These are phyloP conservation scores for Cardiocondyla obscurior DNA, from an alignment of 1,140 invertebrate species.

Conservation along the genomic window DNA sequence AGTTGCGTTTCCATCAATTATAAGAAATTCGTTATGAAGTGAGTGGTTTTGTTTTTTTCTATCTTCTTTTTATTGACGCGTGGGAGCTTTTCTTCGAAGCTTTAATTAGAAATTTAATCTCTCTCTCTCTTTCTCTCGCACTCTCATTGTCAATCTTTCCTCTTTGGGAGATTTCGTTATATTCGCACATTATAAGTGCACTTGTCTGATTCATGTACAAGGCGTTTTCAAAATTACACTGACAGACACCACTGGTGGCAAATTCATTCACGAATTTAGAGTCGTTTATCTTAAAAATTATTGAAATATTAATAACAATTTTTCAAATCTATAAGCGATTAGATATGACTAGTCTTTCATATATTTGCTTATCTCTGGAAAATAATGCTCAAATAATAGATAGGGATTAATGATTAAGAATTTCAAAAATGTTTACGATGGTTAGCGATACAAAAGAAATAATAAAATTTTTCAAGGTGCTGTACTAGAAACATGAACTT, in stretches of 20 bases:
- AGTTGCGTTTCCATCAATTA: conserved; percentile 24
- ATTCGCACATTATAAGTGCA: conserved; percentile 62
- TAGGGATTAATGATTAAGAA: background rate
- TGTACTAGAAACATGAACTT: background rate
- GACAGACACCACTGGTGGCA: conserved; percentile 8
- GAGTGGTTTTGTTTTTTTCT: background rate
- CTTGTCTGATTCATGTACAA: conserved; percentile 54
- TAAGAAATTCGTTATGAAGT: background rate
- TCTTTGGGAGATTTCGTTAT: background rate
- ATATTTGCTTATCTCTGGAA: conserved; percentile 2
- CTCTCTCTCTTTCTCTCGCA: conserved; percentile 6
- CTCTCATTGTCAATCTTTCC: background rate
- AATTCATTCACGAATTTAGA: conserved; percentile 28
- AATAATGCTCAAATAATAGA: background rate
- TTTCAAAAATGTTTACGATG: background rate
- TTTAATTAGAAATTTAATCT: conserved; percentile 48
- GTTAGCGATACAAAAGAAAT: background rate
- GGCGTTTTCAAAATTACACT: conserved; percentile 23
- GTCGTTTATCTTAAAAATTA: conserved; percentile 26
- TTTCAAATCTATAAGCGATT: conserved; percentile 25
- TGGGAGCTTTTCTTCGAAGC: background rate
- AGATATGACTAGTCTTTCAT: conserved; percentile 10
- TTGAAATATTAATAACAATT: conserved; percentile 32
- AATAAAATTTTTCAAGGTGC: background rate
- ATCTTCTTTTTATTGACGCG: background rate